Conservation (phyloP, 2,888 invertebrate species). For the Scotopteryx bipunctaria region DNA sequence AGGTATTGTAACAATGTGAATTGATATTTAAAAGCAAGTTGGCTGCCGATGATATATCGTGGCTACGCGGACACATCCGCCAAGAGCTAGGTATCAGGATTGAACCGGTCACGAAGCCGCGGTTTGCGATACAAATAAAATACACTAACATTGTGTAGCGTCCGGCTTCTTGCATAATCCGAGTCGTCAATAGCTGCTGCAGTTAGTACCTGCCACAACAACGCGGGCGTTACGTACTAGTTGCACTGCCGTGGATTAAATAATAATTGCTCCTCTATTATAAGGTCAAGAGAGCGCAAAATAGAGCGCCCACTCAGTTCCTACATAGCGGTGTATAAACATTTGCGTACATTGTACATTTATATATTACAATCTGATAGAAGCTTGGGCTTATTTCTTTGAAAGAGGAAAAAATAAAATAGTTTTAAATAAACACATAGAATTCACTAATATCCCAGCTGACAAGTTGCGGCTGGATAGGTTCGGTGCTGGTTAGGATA, state of each 20-base stretch:
- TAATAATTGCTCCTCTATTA: slow-evolving; percentile 55
- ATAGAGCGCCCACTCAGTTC: slow-evolving; percentile 44
- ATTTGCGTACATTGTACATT: slow-evolving; percentile 6
- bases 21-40: slow-evolving; percentile 11
- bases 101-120: slow-evolving; percentile 65
- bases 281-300: slow-evolving; percentile 56
- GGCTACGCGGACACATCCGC: slow-evolving; percentile 56
- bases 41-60: slow-evolving; percentile 39
- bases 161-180: slow-evolving; percentile 78
- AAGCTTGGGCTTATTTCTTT: neutral
- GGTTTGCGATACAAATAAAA: slow-evolving; percentile 50
- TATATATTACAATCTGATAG: neutral
- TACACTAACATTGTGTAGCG: slow-evolving; percentile 70
- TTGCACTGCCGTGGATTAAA: slow-evolving; percentile 57
- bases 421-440: too few relatives aligned
- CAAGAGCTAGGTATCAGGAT: slow-evolving; percentile 47
- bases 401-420: neutral
- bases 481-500: too few relatives aligned
- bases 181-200: slow-evolving; percentile 52
- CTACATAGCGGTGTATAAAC: slow-evolving; percentile 17
- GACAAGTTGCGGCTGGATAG: too few relatives aligned
- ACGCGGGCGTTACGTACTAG: slow-evolving; percentile 48
- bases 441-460: too few relatives aligned
- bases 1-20: slow-evolving; percentile 21
- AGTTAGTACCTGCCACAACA: slow-evolving; percentile 54